Base-by-base conservation (phyloP, 2,888 invertebrate genomes). In the Acronicta aceris region DNA sequence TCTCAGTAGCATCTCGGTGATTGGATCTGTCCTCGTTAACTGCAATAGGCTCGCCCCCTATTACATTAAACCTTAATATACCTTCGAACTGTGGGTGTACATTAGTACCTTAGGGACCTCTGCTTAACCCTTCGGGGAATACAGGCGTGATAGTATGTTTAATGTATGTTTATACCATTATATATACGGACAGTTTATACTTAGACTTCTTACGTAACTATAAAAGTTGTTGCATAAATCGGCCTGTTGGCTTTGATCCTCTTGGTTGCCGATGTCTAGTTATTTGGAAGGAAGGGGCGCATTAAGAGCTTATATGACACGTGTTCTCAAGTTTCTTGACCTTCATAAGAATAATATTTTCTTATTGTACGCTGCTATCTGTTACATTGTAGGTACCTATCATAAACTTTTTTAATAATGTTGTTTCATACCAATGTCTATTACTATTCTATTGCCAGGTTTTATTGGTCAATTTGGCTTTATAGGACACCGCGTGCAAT, bases 371-470 rank as follows among this genome's bases (percentile, higher is more conserved):
- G 55, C 21, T 55, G 52, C 13, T 54, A 27, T 43, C 36, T 48
- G 45, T 71, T 52, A 45, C 47, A 45, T 59, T 59, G 52, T 62
- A 43, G 48, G 51, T 54, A 57, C 27, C n/a, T n/a, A n/a, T n/a
- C 60, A 62, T 77, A 74, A 78, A 76, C 64, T 78, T 76, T 69
- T 69, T 70, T 76, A 75, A 73, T 77, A 76, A 67, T 62, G 63
- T 63, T 70, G 62, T 69, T 74, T 74, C 57, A 65, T 71, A 65
- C 50, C 16, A 10, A 70, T 61, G 66, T 64, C 56, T 61, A 60
- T 67, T 71, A 52, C 66, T 51, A 66, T 73, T 77, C 68, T 79
- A 79, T 76, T 73, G 74, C 60, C 49, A 50, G 33, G 38, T 38
- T 74, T 71, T 74, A 69, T 62, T 71, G 38, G 65, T 54, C 76